Evolutionary conservation across 92 coral and sea anemone genomes (phyloP).

Genomic region (Siderastrea radians): DNA sequence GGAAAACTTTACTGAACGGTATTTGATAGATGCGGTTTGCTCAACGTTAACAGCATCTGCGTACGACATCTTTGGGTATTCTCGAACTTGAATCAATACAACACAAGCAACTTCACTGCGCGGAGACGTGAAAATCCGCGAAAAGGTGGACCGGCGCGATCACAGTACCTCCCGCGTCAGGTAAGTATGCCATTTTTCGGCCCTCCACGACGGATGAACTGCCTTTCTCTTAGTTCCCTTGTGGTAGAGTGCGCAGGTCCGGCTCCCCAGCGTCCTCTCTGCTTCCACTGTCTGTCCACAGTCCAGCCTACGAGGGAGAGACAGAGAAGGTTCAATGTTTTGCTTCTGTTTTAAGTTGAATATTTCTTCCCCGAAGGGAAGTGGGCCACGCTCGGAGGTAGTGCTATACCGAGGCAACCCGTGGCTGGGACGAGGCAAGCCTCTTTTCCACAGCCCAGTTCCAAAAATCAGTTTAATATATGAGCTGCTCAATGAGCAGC

Average conservation of each 20-base stretch:
- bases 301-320: too few species aligned
- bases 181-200: too few species aligned
- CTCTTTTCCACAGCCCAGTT: conserved; percentile 85
- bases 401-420: conserved; percentile 87
- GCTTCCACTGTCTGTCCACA: too few species aligned
- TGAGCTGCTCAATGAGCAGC: conserved; percentile 94
- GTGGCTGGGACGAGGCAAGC: conserved; percentile 92
- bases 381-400: conserved; percentile 85
- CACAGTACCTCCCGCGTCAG: not conserved
- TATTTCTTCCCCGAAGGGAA: conserved; percentile 53
- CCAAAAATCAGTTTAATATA: conserved; percentile 90
- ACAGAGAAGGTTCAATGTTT: too few species aligned
- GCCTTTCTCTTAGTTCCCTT: too few species aligned
- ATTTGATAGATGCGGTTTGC: not conserved
- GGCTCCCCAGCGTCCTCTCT: too few species aligned
- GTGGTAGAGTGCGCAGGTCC: too few species aligned
- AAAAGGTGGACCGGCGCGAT: not conserved
- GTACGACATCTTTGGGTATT: not conserved
- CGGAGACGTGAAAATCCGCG: not conserved
- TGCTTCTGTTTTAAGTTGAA: too few species aligned
- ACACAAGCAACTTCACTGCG: not conserved
- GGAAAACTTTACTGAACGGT: not conserved
- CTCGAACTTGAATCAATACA: not conserved
- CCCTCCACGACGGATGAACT: too few species aligned
- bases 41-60: not conserved